Evolutionary conservation across 2,797 vertebrate species (phyloP).

Genomic region (Dendrocincla tyrannina): DNA sequence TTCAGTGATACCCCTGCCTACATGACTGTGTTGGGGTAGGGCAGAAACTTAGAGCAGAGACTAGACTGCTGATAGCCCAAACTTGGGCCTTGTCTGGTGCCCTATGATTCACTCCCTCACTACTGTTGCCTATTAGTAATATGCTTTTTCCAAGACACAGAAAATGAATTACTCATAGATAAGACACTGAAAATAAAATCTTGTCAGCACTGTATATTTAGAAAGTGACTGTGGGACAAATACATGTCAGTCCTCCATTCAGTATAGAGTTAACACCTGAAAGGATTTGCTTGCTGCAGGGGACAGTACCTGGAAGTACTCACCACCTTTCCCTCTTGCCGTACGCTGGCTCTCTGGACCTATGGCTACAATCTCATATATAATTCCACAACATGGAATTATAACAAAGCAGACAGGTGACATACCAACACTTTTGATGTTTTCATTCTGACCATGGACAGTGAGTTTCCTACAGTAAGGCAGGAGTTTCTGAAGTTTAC

Average conservation of each 20-base stretch:
- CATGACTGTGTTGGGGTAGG: background rate
- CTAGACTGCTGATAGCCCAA: conserved; percentile 8
- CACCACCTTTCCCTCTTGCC: background rate
- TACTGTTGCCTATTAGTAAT: conserved; percentile 56
- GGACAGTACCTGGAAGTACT: background rate
- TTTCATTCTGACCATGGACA: background rate
- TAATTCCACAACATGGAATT: background rate
- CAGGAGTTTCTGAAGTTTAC: background rate
- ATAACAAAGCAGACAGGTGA: background rate
- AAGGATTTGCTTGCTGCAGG: background rate
- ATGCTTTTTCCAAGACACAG: conserved; percentile 46
- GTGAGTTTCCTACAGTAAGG: background rate
- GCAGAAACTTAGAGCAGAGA: background rate
- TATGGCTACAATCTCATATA: background rate
- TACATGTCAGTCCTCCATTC: background rate
- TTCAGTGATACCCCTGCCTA: background rate
- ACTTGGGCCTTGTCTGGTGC: conserved; percentile 22
- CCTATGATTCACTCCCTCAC: conserved; percentile 45
- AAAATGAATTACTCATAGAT: conserved; percentile 62
- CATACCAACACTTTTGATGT: background rate
- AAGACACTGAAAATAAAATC: conserved; percentile 47
- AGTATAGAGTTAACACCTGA: background rate
- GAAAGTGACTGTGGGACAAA: conserved; percentile 30
- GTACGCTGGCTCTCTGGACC: background rate
- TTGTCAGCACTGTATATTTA: conserved; percentile 44